These are phyloP conservation scores for Lasioglossum baleicum DNA, from an alignment of 1,140 invertebrate genomes.

Conservation along the genomic window DNA sequence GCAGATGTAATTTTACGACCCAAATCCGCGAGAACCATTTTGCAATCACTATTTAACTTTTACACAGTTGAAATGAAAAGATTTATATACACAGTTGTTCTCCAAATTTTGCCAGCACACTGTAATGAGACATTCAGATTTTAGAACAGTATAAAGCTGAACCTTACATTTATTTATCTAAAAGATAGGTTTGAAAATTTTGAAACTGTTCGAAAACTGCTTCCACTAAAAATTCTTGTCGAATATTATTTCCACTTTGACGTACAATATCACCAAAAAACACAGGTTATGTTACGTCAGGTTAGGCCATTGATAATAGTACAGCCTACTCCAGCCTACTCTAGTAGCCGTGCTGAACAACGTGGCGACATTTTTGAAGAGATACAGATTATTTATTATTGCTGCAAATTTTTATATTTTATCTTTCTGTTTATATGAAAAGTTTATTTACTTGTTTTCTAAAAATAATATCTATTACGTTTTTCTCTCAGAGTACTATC, in stretches of 20 bases:
- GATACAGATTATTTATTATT: no score
- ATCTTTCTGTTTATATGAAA: no score
- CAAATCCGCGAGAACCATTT: slow-evolving; percentile 99
- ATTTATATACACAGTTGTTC: slow-evolving; percentile 26
- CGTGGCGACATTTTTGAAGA: no score
- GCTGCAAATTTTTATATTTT: no score
- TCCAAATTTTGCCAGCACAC: slow-evolving; percentile 50
- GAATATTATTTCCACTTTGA: slow-evolving; percentile 3
- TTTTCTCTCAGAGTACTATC: no score
- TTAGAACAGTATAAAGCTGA: neutral
- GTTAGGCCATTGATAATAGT: slow-evolving; percentile 19
- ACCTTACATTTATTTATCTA: slow-evolving; percentile 4
- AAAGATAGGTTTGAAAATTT: neutral
- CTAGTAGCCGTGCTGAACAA: no score
- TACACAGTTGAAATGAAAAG: slow-evolving; percentile 36
- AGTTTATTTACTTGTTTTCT: no score
- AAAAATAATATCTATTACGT: no score
- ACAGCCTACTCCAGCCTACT: no score
- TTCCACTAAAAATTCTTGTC: slow-evolving; percentile 1
- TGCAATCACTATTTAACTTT: slow-evolving; percentile 67
- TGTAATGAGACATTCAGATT: slow-evolving; percentile 53
- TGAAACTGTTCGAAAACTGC: neutral
- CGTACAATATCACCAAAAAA: slow-evolving; percentile 1
- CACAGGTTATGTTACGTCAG: slow-evolving; percentile 37
- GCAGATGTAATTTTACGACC: slow-evolving; percentile 99